A percentile compares a stretch with the other conserved stretches of the same genome.
phyloP scores from a whole-genome alignment of 2,797 vertebrate genomes.

The Apogon talboti region DNA sequence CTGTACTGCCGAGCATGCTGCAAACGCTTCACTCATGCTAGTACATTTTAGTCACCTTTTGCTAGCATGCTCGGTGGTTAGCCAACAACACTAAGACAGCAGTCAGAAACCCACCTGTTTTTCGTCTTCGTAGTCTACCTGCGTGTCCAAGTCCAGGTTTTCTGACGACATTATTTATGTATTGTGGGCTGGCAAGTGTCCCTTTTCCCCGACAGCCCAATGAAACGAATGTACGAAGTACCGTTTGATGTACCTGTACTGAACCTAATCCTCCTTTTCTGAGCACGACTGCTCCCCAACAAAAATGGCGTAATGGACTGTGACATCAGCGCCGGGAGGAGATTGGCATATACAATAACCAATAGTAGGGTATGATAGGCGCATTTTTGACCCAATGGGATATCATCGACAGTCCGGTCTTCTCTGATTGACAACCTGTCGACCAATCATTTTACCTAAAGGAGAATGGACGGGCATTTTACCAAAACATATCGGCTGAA shows the following conservation, averaged over 20 bases:
- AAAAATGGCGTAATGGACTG: constrained; percentile 83
- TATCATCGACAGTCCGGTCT: accelerated
- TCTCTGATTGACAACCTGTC: constrained; percentile 50
- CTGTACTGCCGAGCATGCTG: constrained; percentile 14
- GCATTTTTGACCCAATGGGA: constrained; percentile 21
- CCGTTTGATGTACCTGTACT: constrained; percentile 59
- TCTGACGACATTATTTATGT: constrained; percentile 81
- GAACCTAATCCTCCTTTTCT: constrained; percentile 64
- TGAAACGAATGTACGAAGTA: constrained; percentile 11
- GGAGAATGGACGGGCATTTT: constrained; percentile 39
- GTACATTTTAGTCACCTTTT: constrained; percentile 54
- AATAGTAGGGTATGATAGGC: constrained; percentile 28
- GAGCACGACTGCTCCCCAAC: constrained; percentile 77
- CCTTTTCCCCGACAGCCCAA: constrained; percentile 33
- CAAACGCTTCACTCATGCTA: constrained; percentile 56
- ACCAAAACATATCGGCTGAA: constrained; percentile 43
- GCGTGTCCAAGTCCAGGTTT: constrained; percentile 83
- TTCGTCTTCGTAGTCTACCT: constrained; percentile 83
- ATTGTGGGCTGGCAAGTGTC: constrained; percentile 46
- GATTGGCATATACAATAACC: constrained; percentile 73
- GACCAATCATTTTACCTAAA: constrained; percentile 49
- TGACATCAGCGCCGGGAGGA: constrained; percentile 70
- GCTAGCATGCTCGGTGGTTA: constrained; percentile 62
- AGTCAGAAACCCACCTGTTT: constrained; percentile 82
- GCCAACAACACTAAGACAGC: constrained; percentile 62